Conservation (phyloP, 2,797 vertebrate genomes). For the Enteromius anoplus region DNA sequence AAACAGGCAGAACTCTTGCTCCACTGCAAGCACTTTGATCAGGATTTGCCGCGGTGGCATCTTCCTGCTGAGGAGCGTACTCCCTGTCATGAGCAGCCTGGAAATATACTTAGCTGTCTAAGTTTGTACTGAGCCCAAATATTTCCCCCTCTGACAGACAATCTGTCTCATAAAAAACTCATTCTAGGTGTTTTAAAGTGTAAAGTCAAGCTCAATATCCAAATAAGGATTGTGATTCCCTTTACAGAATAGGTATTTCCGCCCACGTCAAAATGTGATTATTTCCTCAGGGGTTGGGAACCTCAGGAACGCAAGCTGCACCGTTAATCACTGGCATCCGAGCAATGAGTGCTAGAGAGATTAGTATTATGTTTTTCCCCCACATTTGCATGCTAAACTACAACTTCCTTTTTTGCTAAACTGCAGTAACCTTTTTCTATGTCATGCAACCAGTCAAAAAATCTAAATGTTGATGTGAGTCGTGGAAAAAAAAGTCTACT, state of each 20-base stretch:
- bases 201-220: not conserved
- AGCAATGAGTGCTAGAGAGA: not conserved
- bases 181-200: not conserved
- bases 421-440: not conserved
- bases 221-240: constrained; percentile 9
- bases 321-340: not conserved
- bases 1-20: constrained; percentile 18
- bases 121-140: constrained; percentile 1
- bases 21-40: constrained; percentile 30
- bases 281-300: constrained; percentile 8
- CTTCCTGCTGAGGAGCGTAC: not conserved
- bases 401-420: not conserved
- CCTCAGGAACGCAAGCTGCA: not conserved
- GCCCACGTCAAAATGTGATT: constrained; percentile 10
- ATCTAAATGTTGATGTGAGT: too few species aligned
- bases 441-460: not conserved
- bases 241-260: constrained; percentile 5
- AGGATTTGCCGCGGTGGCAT: constrained; percentile 24
- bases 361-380: not conserved
- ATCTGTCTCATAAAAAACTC: constrained; percentile 1
- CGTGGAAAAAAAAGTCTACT: too few species aligned
- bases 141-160: not conserved
- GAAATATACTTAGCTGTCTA: constrained; percentile 26
- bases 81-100: constrained; percentile 3
- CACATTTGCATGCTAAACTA: not conserved